These are phyloP conservation scores for Pycnonotus jocosus DNA, from an alignment of 2,113 vertebrate genomes.

Conservation along the genomic window DNA sequence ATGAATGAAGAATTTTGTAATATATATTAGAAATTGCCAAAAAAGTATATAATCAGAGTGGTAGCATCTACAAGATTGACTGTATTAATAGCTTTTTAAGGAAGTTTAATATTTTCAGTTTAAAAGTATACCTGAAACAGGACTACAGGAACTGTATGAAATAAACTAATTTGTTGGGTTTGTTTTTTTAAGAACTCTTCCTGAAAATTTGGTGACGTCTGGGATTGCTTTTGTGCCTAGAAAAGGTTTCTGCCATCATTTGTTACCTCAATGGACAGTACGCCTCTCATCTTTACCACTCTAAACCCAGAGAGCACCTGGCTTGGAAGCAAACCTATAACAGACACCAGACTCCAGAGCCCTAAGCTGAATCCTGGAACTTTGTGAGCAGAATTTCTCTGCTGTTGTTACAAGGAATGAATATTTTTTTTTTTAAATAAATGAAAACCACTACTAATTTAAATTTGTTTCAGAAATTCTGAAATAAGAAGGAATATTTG, in stretches of 20 bases:
- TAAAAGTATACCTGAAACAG: not conserved
- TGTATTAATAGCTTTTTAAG: not conserved
- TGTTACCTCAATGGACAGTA: not conserved
- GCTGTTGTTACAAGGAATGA: not conserved
- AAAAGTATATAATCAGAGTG: not conserved
- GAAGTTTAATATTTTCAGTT: not conserved
- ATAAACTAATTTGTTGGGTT: not conserved
- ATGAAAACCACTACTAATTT: not conserved
- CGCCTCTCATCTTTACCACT: not conserved
- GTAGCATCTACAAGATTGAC: not conserved
- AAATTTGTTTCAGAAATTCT: not conserved
- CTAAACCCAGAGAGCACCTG: not conserved
- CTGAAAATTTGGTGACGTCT: not conserved
- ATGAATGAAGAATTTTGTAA: not conserved
- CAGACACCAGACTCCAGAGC: not conserved
- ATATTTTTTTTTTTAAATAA: not conserved
- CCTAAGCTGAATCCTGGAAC: not conserved
- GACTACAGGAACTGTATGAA: not conserved
- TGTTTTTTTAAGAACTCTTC: not conserved
- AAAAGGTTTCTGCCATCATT: not conserved
- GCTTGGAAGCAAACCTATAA: not conserved
- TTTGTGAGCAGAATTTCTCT: not conserved
- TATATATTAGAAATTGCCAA: not conserved
- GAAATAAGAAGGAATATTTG: not conserved
- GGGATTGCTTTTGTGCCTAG: not conserved